A percentile compares a stretch with the other conserved stretches of the same genome.
Conservation (phyloP, 2,113 vertebrate species). For the Myiozetetes cayanensis region DNA sequence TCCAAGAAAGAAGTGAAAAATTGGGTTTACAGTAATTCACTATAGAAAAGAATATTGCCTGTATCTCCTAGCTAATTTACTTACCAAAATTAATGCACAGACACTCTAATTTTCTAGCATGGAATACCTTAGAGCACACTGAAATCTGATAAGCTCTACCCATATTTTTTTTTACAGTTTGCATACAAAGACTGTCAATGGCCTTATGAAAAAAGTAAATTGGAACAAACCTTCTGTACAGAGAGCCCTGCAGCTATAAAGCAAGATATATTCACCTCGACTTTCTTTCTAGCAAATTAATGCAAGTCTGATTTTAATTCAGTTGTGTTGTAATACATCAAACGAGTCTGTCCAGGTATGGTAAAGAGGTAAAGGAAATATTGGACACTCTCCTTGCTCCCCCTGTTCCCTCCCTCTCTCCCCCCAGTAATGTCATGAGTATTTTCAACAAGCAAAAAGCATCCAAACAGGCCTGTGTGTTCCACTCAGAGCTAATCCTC, state of each 20-base stretch:
- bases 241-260: background rate
- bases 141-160: background rate
- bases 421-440: accelerated
- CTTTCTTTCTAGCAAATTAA: background rate
- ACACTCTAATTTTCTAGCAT: background rate
- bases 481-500: background rate
- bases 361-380: background rate
- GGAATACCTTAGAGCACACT: background rate
- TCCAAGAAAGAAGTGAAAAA: background rate
- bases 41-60: background rate
- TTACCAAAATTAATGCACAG: background rate
- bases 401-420: accelerated
- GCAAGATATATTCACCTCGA: background rate
- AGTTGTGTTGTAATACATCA: background rate
- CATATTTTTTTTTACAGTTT: background rate
- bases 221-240: background rate
- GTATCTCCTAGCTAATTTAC: background rate
- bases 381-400: accelerated
- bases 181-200: background rate
- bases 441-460: background rate
- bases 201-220: background rate
- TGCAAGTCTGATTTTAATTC: background rate
- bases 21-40: background rate
- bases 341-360: background rate
- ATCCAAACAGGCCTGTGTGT: background rate